Evolutionary conservation across 1,140 invertebrate species (phyloP), one percentile per base, ranked within the genome.

Genomic region (Harlomillsia oculata): DNA sequence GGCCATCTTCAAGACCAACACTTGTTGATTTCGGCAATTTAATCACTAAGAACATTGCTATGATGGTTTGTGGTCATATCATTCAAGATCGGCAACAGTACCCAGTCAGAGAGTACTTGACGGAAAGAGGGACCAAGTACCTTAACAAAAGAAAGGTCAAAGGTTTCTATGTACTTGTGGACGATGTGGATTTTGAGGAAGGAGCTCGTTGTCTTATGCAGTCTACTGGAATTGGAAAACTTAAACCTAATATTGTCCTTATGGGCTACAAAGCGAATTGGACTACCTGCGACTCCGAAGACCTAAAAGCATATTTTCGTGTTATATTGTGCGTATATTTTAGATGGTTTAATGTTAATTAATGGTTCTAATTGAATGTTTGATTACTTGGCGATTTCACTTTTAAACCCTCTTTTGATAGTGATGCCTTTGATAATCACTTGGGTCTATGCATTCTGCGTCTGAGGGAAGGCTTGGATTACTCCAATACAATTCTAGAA

Each of bases 241-340:
- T 82, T 14, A 64, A 69, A 29, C 79, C 80, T 1, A 82, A 81
- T 63, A 76, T 78, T n/a, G 52, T 81, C 5, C 58, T 82, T 29
- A 59, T 82, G 55, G 80, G 80, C 5, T 82, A 72, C 67, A 81
- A 80, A 65, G 63, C 67, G 14, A 70, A 79, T 66, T 81, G 80
- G 80, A 59, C 56, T 20, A 67, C 60, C n/a, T 68, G 71, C 59
- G 66, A 72, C 58, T 51, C 56, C 3, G 65, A 71, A 26, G 69
- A 72, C 44, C 69, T 79, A 5, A 69, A 73, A 18, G 71, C 78
- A 18, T 81, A 81, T 65, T 76, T 80, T 65, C 70, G 71, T 46
- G 68, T 77, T 3, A 74, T 81, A 32, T 75, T 79, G 78, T 79
- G 67, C 69, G 74, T 71, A 74, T 23, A 29, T 48, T 53, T 9